Evolutionary conservation across 35 echinoderm and acorn worm species (phyloP), one percentile per base, ranked within the genome.

Genomic region (Amphiura filiformis): DNA sequence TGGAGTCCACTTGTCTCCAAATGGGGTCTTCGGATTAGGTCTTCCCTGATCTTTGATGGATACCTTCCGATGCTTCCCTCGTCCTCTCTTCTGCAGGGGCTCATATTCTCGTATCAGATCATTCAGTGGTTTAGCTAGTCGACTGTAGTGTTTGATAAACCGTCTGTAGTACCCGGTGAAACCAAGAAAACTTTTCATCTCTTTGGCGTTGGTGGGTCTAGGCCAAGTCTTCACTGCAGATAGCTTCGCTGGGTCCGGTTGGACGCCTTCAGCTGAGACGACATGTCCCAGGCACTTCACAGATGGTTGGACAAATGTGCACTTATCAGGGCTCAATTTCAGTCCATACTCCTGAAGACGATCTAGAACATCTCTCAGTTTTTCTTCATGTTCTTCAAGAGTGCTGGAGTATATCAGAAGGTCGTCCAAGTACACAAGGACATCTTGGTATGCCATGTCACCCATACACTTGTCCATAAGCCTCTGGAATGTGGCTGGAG

Each of bases 261-360:
- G 41, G 14, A 93, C 81, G 3, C 91, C 91, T 1, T 93, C 88
- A 2, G 75, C 79, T 5, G 78, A 90, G 18, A 97, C 78, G 0
- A 93, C 91, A 84, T 97, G 91, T 9, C 94, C 94, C 32, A 97
- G 88, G 82, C 77, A 96, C 39, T 89, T 92, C 32, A 96, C 90
- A 23, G 56, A 81, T 15, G 86, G 32, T 31, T 87, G 57, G 13
- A 84, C 34, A n/a, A 95, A 91, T 7, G 80, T 56, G 32, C 89
- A 91, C 76, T 95, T 95, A 0, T 87, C 76, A 0, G 78, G 83
- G 52, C 86, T 91, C 0, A 88, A 76, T 75, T 87, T 94, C 38
- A 94, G 36, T 7, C 93, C 88, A 76, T 80, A 86, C 39, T 84
- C 88, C 12, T 81, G 13, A 0, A 91, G 84, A 1, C 84, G 37